Conservation (phyloP, 2,113 vertebrate genomes). For the Rhodinocichla rosea region DNA sequence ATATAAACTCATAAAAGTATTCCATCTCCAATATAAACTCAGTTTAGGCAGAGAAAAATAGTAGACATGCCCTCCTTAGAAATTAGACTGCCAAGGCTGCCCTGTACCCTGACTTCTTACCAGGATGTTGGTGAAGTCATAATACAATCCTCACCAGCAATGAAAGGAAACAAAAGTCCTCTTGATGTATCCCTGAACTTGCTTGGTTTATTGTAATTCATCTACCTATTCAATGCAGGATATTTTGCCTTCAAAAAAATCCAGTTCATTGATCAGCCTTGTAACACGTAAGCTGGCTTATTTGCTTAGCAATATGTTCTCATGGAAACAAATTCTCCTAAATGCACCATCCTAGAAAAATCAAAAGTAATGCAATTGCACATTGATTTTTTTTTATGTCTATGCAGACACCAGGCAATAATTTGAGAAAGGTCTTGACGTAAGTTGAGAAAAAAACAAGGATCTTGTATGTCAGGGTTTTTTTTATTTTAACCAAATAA, state of each 20-base stretch:
- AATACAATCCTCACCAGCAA: background rate
- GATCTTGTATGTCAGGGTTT: background rate
- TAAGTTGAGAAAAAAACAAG: background rate
- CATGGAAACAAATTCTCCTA: conserved; percentile 48
- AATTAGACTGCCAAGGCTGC: background rate
- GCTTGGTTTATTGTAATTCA: background rate
- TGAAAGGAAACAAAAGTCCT: background rate
- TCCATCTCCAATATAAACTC: background rate
- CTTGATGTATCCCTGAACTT: background rate
- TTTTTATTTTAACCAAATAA: background rate
- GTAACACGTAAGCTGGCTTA: background rate
- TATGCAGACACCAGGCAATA: background rate
- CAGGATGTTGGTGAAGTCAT: background rate
- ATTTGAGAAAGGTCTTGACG: background rate
- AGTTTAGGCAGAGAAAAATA: background rate
- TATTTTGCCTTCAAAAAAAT: background rate
- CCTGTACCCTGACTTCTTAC: background rate
- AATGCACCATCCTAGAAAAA: conserved; percentile 1
- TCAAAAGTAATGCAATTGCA: conserved; percentile 11
- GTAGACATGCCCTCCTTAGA: background rate
- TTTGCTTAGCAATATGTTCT: conserved; percentile 30
- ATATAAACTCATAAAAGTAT: background rate
- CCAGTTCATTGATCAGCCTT: background rate
- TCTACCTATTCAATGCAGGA: background rate
- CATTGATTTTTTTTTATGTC: conserved; percentile 2